Conservation (phyloP, 1,140 invertebrate species). For the Belonocnema kinseyi region DNA sequence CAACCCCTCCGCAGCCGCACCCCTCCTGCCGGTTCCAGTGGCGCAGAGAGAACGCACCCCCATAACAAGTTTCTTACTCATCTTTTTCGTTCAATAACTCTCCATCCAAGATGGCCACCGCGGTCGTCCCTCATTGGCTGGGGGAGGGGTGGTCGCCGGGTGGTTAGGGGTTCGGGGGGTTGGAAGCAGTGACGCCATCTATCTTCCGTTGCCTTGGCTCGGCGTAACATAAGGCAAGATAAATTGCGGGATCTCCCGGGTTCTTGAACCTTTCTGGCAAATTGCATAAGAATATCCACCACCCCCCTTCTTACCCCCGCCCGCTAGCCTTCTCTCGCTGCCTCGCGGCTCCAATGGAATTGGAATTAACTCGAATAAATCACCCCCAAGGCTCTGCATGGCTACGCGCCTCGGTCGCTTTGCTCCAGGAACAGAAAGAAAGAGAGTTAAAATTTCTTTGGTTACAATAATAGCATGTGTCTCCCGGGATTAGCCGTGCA, state of each 20-base stretch:
- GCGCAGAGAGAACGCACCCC: slow-evolving; percentile 72
- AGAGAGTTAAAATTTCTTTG: slow-evolving; percentile 70
- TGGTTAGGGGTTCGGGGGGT: slow-evolving; percentile 62
- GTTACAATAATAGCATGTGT: slow-evolving; percentile 62
- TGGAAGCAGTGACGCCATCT: slow-evolving; percentile 76
- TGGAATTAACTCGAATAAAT: slow-evolving; percentile 77
- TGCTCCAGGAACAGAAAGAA: slow-evolving; percentile 16
- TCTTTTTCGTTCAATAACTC: slow-evolving; percentile 78
- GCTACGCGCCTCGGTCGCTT: slow-evolving; percentile 58
- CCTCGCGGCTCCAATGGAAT: slow-evolving; percentile 76
- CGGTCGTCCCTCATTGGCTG: slow-evolving; percentile 76
- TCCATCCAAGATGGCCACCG: slow-evolving; percentile 77
- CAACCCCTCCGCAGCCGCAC: slow-evolving; percentile 58
- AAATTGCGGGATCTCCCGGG: slow-evolving; percentile 77
- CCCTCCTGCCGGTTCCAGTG: slow-evolving; percentile 54
- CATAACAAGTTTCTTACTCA: slow-evolving; percentile 77
- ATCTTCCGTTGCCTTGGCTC: slow-evolving; percentile 77
- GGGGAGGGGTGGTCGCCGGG: slow-evolving; percentile 73
- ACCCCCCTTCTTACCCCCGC: slow-evolving; percentile 52
- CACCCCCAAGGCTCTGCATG: slow-evolving; percentile 68
- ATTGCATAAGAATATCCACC: slow-evolving; percentile 78
- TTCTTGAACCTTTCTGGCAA: slow-evolving; percentile 78
- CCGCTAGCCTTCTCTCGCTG: slow-evolving; percentile 48
- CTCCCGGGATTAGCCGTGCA: slow-evolving; percentile 56
- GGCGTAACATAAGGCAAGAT: slow-evolving; percentile 78